Percentiles rank a stretch among this genome's conserved stretches.
Conservation (phyloP, 2,797 vertebrate species). For the Clarias pachynema region DNA sequence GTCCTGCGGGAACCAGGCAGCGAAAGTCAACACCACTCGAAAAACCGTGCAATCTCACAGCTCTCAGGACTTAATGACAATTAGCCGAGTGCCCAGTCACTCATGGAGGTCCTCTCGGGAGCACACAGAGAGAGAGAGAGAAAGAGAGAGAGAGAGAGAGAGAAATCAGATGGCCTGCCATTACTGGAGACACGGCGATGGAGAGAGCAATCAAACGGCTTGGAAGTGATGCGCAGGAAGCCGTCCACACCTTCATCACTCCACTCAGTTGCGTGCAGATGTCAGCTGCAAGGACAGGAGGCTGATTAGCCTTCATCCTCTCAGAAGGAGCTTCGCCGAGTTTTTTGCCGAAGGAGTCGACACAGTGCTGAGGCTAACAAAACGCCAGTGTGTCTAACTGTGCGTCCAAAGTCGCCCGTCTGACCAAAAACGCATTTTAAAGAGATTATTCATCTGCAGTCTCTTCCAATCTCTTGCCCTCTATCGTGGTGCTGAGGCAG, state of each 20-base stretch:
- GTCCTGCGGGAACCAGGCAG: conserved; percentile 31
- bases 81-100: conserved; percentile 33
- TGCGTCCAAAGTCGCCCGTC: not conserved
- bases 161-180: conserved; percentile 32
- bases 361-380: not conserved
- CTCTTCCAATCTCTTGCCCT: not conserved
- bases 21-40: conserved; percentile 36
- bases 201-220: conserved; percentile 48
- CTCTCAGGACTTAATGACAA: conserved; percentile 42
- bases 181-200: not conserved
- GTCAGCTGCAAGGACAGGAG: conserved; percentile 43
- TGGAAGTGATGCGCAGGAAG: conserved; percentile 33
- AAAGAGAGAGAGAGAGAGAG: not conserved
- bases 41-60: conserved; percentile 22
- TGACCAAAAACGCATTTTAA: not conserved
- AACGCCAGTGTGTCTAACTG: not conserved
- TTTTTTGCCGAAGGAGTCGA: not conserved
- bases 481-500: not conserved
- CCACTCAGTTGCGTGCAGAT: conserved; percentile 48
- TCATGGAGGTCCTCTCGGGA: conserved; percentile 25
- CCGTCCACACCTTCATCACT: conserved; percentile 59
- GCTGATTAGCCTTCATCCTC: conserved; percentile 56
- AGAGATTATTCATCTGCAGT: too few relatives aligned
- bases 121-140: not conserved
- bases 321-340: conserved; percentile 31